These are phyloP conservation scores for Machimus atricapillus DNA, from an alignment of 2,888 invertebrate genomes.

Conservation along the genomic window DNA sequence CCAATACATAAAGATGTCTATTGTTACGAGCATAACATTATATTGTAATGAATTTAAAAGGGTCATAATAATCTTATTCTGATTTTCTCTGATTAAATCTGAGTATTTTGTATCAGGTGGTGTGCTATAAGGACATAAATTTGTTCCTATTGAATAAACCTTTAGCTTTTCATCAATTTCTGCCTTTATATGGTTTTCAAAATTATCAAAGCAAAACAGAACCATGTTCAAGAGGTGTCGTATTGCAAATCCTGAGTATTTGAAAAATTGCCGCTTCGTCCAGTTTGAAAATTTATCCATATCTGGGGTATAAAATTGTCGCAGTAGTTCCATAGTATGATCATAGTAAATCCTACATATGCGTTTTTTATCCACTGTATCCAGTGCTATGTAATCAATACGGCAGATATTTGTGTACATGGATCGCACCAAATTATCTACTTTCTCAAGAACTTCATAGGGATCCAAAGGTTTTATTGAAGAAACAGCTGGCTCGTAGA, in stretches of 20 bases:
- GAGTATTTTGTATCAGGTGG: constrained; percentile 41
- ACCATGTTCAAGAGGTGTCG: constrained; percentile 53
- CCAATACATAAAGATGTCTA: constrained; percentile 56
- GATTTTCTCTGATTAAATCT: constrained; percentile 49
- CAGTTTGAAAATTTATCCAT: constrained; percentile 53
- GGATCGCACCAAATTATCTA: constrained; percentile 51
- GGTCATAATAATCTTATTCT: constrained; percentile 52
- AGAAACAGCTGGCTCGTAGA: constrained; percentile 52
- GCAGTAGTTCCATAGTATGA: constrained; percentile 52
- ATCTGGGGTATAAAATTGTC: constrained; percentile 55
- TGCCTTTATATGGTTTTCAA: constrained; percentile 36
- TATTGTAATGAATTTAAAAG: constrained; percentile 54
- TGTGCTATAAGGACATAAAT: constrained; percentile 34
- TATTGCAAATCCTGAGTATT: constrained; percentile 53
- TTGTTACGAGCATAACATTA: constrained; percentile 53
- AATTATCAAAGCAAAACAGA: constrained; percentile 52
- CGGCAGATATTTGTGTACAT: constrained; percentile 53
- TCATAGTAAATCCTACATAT: constrained; percentile 53
- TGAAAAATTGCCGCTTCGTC: constrained; percentile 51
- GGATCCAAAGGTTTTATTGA: constrained; percentile 53
- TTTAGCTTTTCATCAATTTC: constrained; percentile 46
- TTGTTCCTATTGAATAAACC: constrained; percentile 52
- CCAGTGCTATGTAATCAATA: constrained; percentile 51
- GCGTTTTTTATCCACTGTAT: constrained; percentile 52
- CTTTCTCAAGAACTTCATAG: constrained; percentile 53